Evolutionary conservation across 2,797 vertebrate species (phyloP), one percentile per base, ranked within the genome.

Genomic region (Girardinus metallicus): DNA sequence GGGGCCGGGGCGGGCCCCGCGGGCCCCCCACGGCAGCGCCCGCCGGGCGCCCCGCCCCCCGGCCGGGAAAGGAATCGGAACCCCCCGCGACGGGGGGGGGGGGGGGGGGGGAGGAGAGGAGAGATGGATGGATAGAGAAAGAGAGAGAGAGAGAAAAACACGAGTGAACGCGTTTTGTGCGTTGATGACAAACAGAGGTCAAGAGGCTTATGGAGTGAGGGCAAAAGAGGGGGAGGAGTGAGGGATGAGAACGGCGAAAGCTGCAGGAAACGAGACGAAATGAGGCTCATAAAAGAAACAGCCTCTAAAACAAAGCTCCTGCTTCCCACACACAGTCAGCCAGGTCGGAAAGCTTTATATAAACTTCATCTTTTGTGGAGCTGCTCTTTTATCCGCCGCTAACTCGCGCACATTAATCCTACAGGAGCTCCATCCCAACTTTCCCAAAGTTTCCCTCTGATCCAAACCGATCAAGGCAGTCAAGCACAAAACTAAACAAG

Each of bases 161-260:
- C 31, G 4, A 86, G 73, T 88, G 87, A 89, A 80, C 72, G 84
- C 73, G 70, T 77, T 79, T 46, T 83, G 88, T 70, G 51, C 3
- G 55, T 81, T 87, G 79, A 87, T 85, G 86, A 74, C 89, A 87
- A 89, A 80, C 76, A 85, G 75, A 89, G 90, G 90, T 92, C 92
- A 93, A 89, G 88, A 91, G 90, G 88, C 87, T 89, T 89, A 91
- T 81, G 83, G 86, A 87, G 87, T 16, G 85, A 92, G 92, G 89
- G 85, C 88, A 86, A 75, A 79, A 34, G 88, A 88, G 91, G 85
- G 89, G 89, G 89, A 89, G 89, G 83, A 89, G 80, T 81, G 83
- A 84, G 82, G 68, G 85, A 83, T 74, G 62, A 85, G 79, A 81
- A 84, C 84, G 74, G 79, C 82, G 80, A 87, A 79, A 76, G 74